Evolutionary conservation across 2,888 invertebrate genomes (phyloP), one percentile per base, ranked within the genome.

Genomic region (Melieria crassipennis): DNA sequence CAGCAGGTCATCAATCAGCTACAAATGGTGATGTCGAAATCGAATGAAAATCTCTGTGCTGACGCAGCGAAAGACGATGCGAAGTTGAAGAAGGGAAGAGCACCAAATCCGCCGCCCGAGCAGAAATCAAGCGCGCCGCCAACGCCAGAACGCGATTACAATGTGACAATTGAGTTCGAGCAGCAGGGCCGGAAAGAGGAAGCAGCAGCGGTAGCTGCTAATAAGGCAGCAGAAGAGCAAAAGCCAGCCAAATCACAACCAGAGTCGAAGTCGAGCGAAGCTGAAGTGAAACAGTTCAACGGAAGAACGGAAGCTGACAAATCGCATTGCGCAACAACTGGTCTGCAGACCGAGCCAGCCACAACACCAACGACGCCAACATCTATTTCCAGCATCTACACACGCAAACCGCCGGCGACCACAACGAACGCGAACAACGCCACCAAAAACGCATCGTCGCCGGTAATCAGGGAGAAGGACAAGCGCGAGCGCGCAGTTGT

Each of bases 401-500:
- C 79, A 11, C 78, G 81, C 57, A 81, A 81, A 71, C 73, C 75
- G 30, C 72, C 77, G 11, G 73, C 76, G 43, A 47, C 72, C 42
- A 58, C 71, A 55, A 13, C 66, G 10, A 60, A 63, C 16, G 7
- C 45, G 45, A 46, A 16, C 6, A 77, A 71, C 46, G 79, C 73
- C 60, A 79, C 74, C 16, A 79, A 77, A 48, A 92, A 91, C 76
- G 90, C 91, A 5, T 92, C 92, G 76, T 90, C 91, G 45, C 92
- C 92, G 0, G 91, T 92, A 5, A 91, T 92, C 0, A 88, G 92
- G 50, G 93, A 93, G 82, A 91, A 92, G 85, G 93, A 93, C 77
- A 93, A 93, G 84, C 88, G 93, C 7, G 93, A 93, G 79, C 88
- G 93, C 65, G 92, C 90, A 0, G 90, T 90, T 2, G 88, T 90